Base-by-base conservation (phyloP, 2,113 vertebrate species). In the Oncorhynchus masou region DNA sequence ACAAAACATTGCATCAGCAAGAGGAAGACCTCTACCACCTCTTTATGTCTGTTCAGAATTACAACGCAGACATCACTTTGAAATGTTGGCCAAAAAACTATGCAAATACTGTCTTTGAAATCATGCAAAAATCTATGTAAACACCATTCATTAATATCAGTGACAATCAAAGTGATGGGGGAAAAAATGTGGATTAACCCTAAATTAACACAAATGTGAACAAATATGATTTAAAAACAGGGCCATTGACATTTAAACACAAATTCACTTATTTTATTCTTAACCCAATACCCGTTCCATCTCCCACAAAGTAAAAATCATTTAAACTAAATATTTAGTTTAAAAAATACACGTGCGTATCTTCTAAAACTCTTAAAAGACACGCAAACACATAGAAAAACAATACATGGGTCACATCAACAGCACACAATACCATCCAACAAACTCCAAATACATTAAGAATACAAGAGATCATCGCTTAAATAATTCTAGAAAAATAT, bases 401-500 rank as follows among this genome's bases (percentile, higher is more conserved):
- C 77, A 81, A 76, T 31, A 83, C 64, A 84, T 62, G 73, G 79
- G 64, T 71, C 83, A 90, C 88, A 84, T 70, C 79, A 86, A 83
- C 74, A 80, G 79, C 79, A 81, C 78, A 90, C 82, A 85, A 83
- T 78, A 91, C 80, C 85, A 84, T 82, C 75, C 68, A 79, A 82
- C 79, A 82, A 81, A 84, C 78, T 76, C 2, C 87, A 88, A 88
- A 92, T 87, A 91, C 80, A 83, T 77, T 80, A 70, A 82, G 79
- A 94, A 94, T 92, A 92, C 91, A 93, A 93, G 92, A 94, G 90
- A 95, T 94, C 91, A 90, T 91, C 81, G 91, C 92, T 97, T 96
- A 97, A 98, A 98, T 97, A 96, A 96, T 93, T 92, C 94, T 96
- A 95, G 93, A 95, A 95, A 95, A 94, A 95, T 94, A 95, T 97